These are phyloP conservation scores for Anolis carolinensis DNA, from an alignment of 2,113 vertebrate species.

Conservation along the genomic window DNA sequence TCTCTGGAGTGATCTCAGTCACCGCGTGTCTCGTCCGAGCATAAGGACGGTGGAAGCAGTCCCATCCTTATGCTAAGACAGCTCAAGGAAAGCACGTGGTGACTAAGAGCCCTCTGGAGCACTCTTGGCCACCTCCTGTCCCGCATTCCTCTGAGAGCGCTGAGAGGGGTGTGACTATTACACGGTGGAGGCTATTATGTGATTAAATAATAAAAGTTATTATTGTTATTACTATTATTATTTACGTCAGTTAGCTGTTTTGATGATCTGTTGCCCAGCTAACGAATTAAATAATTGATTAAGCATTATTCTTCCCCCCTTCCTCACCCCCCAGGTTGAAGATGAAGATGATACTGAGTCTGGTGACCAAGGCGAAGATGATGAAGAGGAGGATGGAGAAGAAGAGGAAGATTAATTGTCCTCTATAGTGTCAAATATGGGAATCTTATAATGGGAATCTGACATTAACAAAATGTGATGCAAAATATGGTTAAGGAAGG, in stretches of 20 bases:
- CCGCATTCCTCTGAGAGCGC: no score
- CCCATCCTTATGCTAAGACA: no score
- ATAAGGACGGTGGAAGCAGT: no score
- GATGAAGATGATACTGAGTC: conserved; percentile 82
- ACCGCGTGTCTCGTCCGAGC: no score
- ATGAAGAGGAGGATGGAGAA: conserved; percentile 73
- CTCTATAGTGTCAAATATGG: conserved; percentile 34
- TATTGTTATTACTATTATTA: no score
- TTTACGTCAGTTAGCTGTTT: neutral
- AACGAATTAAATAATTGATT: neutral
- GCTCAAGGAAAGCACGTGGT: no score
- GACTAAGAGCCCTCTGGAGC: no score
- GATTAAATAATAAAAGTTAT: no score
- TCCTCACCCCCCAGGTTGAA: conserved; percentile 71
- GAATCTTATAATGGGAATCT: conserved; percentile 29
- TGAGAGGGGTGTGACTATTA: no score
- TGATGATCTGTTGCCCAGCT: neutral
- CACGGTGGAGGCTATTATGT: no score
- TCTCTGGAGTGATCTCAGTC: no score
- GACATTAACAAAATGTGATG: conserved; percentile 48
- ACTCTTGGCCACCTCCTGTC: no score
- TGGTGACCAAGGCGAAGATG: conserved; percentile 78
- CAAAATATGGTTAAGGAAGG: conserved; percentile 55
- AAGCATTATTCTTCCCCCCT: neutral
- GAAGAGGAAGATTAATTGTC: conserved; percentile 60